These are phyloP conservation scores for Perizoma flavofasciatum DNA, from an alignment of 2,888 invertebrate genomes.

Conservation along the genomic window DNA sequence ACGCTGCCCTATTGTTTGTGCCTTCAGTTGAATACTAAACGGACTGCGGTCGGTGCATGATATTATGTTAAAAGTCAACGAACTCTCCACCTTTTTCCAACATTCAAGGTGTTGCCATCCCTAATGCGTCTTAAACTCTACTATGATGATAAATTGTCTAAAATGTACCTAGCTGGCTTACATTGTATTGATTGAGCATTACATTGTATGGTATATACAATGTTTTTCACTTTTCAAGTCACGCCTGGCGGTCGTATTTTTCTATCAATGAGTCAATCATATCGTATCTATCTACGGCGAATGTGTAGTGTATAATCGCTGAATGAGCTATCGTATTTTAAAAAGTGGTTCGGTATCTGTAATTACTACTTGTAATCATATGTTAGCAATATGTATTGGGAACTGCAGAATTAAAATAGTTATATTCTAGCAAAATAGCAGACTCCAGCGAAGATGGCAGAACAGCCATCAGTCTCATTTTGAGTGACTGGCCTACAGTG, in stretches of 20 bases:
- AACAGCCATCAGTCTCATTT: no score
- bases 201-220: slow-evolving; percentile 21
- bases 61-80: slow-evolving; percentile 13
- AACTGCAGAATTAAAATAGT: no score
- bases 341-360: no score
- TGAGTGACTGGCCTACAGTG: no score
- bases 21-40: slow-evolving; percentile 23
- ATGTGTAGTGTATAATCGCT: neutral
- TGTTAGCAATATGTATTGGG: no score
- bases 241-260: slow-evolving; percentile 27
- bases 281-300: no score
- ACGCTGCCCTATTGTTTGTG: slow-evolving; percentile 9
- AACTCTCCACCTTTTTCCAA: slow-evolving; percentile 17
- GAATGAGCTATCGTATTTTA: no score
- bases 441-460: no score
- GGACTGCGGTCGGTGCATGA: slow-evolving; percentile 9
- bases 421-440: no score
- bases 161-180: neutral
- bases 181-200: neutral
- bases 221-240: slow-evolving; percentile 10
- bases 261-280: slow-evolving; percentile 54
- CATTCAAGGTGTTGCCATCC: slow-evolving; percentile 12
- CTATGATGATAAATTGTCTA: no score
- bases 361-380: no score
- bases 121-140: slow-evolving; percentile 12